These are phyloP conservation scores for Polyploca ridens DNA, from an alignment of 2,888 invertebrate species.

Conservation along the genomic window DNA sequence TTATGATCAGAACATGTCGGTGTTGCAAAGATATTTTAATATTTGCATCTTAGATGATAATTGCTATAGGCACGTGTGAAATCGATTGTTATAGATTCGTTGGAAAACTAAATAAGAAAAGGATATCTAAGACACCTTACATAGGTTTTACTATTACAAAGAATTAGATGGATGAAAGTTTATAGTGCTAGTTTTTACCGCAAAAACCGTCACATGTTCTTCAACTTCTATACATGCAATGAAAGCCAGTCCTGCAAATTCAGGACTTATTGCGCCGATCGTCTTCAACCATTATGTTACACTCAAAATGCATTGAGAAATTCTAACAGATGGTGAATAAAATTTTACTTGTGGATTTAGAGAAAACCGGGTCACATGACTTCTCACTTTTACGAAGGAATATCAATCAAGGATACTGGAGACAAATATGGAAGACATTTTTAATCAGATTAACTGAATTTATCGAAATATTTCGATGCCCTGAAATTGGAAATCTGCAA, in stretches of 20 bases:
- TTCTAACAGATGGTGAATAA: not conserved
- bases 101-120: slow-evolving; percentile 16
- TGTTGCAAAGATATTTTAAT: slow-evolving; percentile 80
- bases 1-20: slow-evolving; percentile 78
- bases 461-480: not conserved
- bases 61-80: slow-evolving; percentile 76
- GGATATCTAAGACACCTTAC: slow-evolving; percentile 1
- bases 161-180: not conserved
- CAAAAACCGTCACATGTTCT: slow-evolving; percentile 1
- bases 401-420: not conserved
- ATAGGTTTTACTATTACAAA: not conserved
- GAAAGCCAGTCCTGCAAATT: not conserved
- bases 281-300: not conserved
- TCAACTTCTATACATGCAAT: not conserved
- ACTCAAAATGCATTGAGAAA: not conserved
- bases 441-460: not conserved
- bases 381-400: not conserved
- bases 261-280: not conserved
- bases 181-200: not conserved
- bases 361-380: not conserved
- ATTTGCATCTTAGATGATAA: slow-evolving; percentile 74
- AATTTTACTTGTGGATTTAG: not conserved
- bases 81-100: slow-evolving; percentile 50
- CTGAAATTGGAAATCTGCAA: slow-evolving; percentile 6
- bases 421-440: not conserved